phyloP scores from a whole-genome alignment of 2,888 invertebrate species.

The Drosophila seclusa region DNA sequence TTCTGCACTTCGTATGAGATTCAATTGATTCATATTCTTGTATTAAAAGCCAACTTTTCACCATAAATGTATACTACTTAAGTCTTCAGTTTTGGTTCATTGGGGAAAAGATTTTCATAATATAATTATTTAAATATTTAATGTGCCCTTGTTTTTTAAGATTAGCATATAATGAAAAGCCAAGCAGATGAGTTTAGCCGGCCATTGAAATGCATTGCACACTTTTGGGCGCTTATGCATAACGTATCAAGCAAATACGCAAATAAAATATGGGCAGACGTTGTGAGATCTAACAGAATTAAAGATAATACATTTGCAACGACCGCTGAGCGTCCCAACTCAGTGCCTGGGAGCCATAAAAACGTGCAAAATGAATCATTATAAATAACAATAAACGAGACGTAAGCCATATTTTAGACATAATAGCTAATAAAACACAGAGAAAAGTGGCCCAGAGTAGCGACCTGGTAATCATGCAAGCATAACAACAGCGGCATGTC shows the following conservation, averaged over 20 bases:
- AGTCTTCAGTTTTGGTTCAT: not conserved
- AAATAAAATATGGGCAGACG: slow-evolving; percentile 25
- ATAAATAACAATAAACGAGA: slow-evolving; percentile 77
- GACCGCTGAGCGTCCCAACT: slow-evolving; percentile 39
- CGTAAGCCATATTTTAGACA: slow-evolving; percentile 73
- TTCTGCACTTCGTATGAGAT: not conserved
- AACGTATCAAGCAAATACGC: slow-evolving; percentile 17
- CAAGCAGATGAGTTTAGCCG: not conserved
- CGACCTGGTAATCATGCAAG: slow-evolving; percentile 66
- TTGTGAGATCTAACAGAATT: slow-evolving; percentile 14
- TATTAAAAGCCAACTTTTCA: not conserved
- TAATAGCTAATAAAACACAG: slow-evolving; percentile 79
- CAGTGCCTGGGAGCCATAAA: slow-evolving; percentile 69
- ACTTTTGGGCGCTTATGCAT: slow-evolving; percentile 7
- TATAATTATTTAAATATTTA: not conserved
- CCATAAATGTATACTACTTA: not conserved
- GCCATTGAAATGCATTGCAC: slow-evolving; percentile 17
- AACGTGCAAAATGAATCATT: slow-evolving; percentile 78
- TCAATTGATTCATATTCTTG: not conserved
- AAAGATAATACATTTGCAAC: slow-evolving; percentile 32
- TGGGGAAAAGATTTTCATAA: not conserved
- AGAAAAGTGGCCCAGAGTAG: slow-evolving; percentile 56
- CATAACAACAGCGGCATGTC: slow-evolving; percentile 66
- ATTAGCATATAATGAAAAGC: not conserved
- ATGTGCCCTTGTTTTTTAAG: not conserved